Evolutionary conservation across 2,888 invertebrate genomes (phyloP).

Genomic region (Acleris holmiana): DNA sequence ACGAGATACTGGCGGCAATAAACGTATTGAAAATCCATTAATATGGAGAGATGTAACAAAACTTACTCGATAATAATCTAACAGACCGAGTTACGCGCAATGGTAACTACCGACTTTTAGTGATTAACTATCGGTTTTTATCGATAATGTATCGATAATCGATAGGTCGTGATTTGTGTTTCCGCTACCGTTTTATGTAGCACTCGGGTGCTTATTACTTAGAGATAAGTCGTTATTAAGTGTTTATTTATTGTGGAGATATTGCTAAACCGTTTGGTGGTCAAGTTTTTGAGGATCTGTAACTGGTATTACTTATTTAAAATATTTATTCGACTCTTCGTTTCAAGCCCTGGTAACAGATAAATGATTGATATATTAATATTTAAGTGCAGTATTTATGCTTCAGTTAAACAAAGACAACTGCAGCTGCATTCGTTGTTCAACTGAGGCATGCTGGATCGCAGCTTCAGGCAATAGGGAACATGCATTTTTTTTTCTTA

Average conservation of each 20-base stretch:
- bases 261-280: conserved; percentile 8
- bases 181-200: conserved; percentile 62
- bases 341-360: not conserved
- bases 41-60: conserved; percentile 9
- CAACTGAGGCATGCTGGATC: too few relatives aligned
- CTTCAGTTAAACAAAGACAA: not conserved
- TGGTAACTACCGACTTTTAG: conserved; percentile 33
- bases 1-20: too few relatives aligned
- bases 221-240: conserved; percentile 29
- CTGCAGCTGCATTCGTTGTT: too few relatives aligned
- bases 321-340: not conserved
- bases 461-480: too few relatives aligned
- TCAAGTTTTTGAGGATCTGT: not conserved
- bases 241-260: conserved; percentile 26
- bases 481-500: too few relatives aligned
- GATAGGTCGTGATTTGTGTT: conserved; percentile 62
- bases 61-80: conserved; percentile 18
- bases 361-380: too few relatives aligned
- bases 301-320: not conserved
- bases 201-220: conserved; percentile 29
- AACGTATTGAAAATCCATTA: not conserved
- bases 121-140: conserved; percentile 39
- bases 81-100: conserved; percentile 28
- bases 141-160: conserved; percentile 52
- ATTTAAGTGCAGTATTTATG: too few relatives aligned